Evolutionary conservation across 2,797 vertebrate species (phyloP), one percentile per base, ranked within the genome.

Genomic region (Pangasius macronema): DNA sequence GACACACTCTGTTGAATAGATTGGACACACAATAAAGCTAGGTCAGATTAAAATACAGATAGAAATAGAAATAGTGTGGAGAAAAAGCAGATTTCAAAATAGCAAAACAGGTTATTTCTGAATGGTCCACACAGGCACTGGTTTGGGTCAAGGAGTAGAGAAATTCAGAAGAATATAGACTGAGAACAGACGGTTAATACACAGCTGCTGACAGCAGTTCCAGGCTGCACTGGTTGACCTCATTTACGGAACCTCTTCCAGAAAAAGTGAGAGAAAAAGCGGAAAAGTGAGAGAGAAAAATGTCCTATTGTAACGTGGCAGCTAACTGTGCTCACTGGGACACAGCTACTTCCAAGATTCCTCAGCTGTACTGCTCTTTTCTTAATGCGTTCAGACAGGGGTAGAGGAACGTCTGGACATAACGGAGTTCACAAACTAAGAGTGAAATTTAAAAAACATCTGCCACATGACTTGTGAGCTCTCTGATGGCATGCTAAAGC

Each of bases 171-270:
- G 11, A 84, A 91, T 79, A 88, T 85, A 76, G 73, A 13, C 86
- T 57, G 63, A 76, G 76, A 83, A 88, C 16, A 89, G 85, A 90
- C 72, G 70, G 81, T 57, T 82, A 85, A 77, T 63, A 87, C 70
- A 85, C 90, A 91, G 90, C 90, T 91, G 90, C 88, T 89, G 87
- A 91, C 86, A 79, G 83, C 86, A 89, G 87, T 91, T 85, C 86
- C 89, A 88, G 87, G 61, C 90, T 91, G 91, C 85, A 87, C 89
- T 91, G 87, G 84, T 83, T 91, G 91, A 91, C 91, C 89, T 91
- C 91, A 89, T 87, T 91, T 85, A 82, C 86, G 86, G 55, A 87
- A 36, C 61, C 86, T 93, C 86, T 91, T 92, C 89, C 87, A 33
- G 70, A 80, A 81, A 61, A 33, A 83, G 83, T 42, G 46, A 82